Percentiles rank a stretch among this genome's conserved stretches.
These are phyloP conservation scores for Orchesellides sinensis DNA, from an alignment of 2,888 invertebrate species.

Conservation along the genomic window DNA sequence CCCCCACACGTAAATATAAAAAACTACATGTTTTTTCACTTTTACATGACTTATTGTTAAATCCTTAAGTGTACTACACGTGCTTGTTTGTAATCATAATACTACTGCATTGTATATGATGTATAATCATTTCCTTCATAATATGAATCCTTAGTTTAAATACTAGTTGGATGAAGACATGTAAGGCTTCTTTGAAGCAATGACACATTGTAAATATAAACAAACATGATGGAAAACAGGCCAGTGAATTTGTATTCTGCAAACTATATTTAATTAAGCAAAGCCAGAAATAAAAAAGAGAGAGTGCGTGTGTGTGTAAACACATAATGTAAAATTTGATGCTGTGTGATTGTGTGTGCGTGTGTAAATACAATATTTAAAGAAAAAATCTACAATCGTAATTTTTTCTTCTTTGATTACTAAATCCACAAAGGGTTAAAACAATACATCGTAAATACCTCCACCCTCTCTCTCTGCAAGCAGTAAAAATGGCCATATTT, in stretches of 20 bases:
- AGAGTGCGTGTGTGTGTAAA: constrained; percentile 3
- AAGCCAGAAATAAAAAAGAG: background rate
- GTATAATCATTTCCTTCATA: constrained; percentile 15
- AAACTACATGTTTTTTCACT: background rate
- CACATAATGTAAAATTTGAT: background rate
- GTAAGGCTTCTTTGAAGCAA: background rate
- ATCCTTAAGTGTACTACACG: background rate
- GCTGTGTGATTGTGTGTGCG: background rate
- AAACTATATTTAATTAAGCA: background rate
- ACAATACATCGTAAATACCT: background rate
- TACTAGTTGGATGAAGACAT: background rate
- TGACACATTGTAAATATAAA: background rate
- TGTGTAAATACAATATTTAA: constrained; percentile 6
- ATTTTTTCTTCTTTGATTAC: constrained; percentile 13
- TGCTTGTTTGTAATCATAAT: background rate
- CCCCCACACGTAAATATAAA: constrained; percentile 17
- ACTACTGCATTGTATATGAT: background rate
- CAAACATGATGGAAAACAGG: background rate
- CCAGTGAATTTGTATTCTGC: background rate
- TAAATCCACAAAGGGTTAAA: background rate
- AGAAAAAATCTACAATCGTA: background rate
- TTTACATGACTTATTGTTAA: too few relatives aligned
- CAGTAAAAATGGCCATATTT: too few relatives aligned
- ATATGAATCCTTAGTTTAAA: background rate
- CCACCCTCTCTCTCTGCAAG: too few relatives aligned